These are phyloP conservation scores for Chaetodon auriga DNA, from an alignment of 2,113 vertebrate species.

Conservation along the genomic window DNA sequence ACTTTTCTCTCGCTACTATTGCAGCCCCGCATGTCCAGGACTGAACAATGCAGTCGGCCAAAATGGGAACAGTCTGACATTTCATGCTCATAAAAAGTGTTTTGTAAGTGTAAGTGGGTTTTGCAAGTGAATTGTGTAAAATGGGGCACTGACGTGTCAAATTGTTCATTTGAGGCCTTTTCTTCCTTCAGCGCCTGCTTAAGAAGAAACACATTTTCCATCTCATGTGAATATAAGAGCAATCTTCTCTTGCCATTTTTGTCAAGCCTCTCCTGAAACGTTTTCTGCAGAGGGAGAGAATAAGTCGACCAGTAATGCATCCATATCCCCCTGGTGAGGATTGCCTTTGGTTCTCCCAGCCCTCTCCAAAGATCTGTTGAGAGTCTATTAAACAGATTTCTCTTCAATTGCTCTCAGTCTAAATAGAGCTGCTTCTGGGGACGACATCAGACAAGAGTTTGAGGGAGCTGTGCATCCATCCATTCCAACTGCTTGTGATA, in stretches of 20 bases:
- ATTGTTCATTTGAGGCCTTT: neutral
- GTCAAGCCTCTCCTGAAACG: neutral
- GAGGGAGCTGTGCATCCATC: neutral
- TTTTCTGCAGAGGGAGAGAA: neutral
- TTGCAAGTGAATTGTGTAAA: neutral
- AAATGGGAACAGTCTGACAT: neutral
- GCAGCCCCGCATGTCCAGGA: neutral
- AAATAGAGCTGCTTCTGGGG: conserved; percentile 14
- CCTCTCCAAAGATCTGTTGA: conserved; percentile 28
- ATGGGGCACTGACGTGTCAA: neutral
- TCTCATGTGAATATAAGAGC: neutral
- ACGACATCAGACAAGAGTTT: conserved; percentile 16
- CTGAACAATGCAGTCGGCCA: neutral
- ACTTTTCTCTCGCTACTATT: too few species aligned
- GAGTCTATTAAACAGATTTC: conserved; percentile 43
- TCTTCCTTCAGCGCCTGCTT: neutral
- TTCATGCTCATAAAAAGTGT: neutral
- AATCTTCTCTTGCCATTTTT: conserved; percentile 27
- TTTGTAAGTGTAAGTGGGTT: neutral
- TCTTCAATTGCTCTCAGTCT: conserved; percentile 19
- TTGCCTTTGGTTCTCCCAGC: conserved; percentile 22
- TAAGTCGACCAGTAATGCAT: conserved; percentile 11
- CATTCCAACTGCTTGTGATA: conserved; percentile 28
- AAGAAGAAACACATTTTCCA: conserved; percentile 11
- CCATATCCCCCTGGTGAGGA: conserved; percentile 12